These are phyloP conservation scores for Solenodon paradoxus DNA, from an alignment of 2,113 vertebrate species.

Conservation along the genomic window DNA sequence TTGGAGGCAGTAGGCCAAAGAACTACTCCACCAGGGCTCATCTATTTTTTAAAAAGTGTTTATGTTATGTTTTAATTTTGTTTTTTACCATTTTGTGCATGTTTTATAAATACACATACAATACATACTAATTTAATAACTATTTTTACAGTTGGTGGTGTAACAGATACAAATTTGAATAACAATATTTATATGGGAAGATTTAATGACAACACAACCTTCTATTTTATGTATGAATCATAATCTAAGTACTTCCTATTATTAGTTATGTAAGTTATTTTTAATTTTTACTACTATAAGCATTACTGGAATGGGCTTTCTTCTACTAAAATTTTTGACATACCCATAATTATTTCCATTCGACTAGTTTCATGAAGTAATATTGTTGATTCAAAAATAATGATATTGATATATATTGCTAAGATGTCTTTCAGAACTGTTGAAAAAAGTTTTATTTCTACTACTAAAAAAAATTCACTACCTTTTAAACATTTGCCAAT, in stretches of 20 bases:
- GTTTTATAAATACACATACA: not conserved
- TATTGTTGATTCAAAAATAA: constrained; percentile 26
- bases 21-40: too few species aligned
- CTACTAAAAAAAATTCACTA: constrained; percentile 25
- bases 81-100: constrained; percentile 1
- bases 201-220: not conserved
- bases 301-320: not conserved
- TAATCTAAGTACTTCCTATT: not conserved
- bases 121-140: not conserved
- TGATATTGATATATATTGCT: not conserved
- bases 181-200: not conserved
- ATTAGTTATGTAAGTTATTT: not conserved
- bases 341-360: constrained; percentile 25
- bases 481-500: constrained; percentile 3
- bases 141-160: not conserved
- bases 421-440: constrained; percentile 28
- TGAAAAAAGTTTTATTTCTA: constrained; percentile 43
- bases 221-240: not conserved
- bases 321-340: not conserved
- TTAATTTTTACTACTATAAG: constrained; percentile 35
- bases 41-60: not conserved
- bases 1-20: too few species aligned
- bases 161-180: not conserved
- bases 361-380: constrained; percentile 1
- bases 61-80: too few species aligned